Conservation (phyloP, 2,113 vertebrate genomes). For the Regulus satrapa region DNA sequence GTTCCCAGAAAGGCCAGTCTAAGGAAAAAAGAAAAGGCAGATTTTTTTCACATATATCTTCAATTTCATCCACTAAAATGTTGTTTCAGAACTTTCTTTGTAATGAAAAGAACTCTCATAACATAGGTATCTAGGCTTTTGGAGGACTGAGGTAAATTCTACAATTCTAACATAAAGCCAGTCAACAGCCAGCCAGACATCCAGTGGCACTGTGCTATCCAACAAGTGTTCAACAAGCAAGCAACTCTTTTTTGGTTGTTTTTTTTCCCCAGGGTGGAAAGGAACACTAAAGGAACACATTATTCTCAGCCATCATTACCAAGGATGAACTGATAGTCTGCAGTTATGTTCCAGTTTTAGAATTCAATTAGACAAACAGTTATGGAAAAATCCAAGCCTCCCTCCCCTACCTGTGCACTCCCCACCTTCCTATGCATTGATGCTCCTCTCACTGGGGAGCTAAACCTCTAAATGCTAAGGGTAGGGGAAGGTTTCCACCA, state of each 20-base stretch:
- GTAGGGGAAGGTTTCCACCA: not conserved
- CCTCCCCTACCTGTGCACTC: accelerated
- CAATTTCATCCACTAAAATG: not conserved
- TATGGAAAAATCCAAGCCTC: not conserved
- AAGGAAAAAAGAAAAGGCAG: not conserved
- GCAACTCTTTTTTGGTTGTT: not conserved
- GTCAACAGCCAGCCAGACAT: not conserved
- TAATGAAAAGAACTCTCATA: not conserved
- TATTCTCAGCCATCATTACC: not conserved
- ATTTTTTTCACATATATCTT: not conserved
- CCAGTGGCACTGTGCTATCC: not conserved
- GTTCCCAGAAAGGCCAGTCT: constrained; percentile 89
- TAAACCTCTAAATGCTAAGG: not conserved
- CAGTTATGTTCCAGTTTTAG: not conserved
- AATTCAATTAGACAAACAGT: not conserved
- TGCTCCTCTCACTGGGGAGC: not conserved
- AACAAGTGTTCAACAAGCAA: not conserved
- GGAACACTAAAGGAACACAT: not conserved
- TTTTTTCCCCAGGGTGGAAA: not conserved
- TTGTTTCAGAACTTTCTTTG: not conserved
- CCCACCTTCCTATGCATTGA: not conserved
- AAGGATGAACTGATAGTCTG: not conserved
- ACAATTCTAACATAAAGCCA: not conserved
- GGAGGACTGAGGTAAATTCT: not conserved
- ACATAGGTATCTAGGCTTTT: not conserved